Evolutionary conservation across 2,888 invertebrate species (phyloP).

Genomic region (Octonoba sinensis): DNA sequence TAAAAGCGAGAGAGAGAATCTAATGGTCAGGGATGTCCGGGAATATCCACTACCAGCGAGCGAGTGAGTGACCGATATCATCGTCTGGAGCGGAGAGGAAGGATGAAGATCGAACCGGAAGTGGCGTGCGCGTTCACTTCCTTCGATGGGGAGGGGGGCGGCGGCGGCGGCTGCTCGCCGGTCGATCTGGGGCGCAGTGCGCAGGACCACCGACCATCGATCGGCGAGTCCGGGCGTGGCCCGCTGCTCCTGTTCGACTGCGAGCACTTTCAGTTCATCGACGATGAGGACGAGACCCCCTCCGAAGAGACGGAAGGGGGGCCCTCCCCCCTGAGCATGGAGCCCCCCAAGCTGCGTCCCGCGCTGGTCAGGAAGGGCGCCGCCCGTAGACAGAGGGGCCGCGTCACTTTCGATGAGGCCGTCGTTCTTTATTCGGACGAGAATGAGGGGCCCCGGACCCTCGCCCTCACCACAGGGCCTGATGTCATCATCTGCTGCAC

Average conservation of each 20-base stretch:
- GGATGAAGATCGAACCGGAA: constrained; percentile 63
- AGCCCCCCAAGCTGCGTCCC: not conserved
- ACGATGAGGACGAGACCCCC: constrained; percentile 26
- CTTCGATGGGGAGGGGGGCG: constrained; percentile 9
- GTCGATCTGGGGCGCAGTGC: constrained; percentile 40
- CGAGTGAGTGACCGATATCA: too few species aligned
- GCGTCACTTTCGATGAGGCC: constrained; percentile 66
- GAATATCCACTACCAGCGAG: too few species aligned
- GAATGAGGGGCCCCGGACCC: constrained; percentile 62
- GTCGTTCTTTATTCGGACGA: constrained; percentile 67
- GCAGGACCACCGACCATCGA: constrained; percentile 61
- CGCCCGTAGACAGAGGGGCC: constrained; percentile 3
- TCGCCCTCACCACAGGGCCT: constrained; percentile 63
- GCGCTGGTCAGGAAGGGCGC: not conserved
- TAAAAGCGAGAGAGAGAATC: too few species aligned
- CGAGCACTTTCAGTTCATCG: constrained; percentile 62
- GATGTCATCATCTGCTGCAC: constrained; percentile 59
- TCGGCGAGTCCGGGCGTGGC: constrained; percentile 44
- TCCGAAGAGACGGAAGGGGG: not conserved
- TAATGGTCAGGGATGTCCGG: too few species aligned
- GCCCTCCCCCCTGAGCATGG: not conserved
- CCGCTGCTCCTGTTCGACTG: constrained; percentile 43
- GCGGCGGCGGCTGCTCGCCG: constrained; percentile 43
- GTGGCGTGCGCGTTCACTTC: constrained; percentile 46
- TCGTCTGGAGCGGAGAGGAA: not conserved